Evolutionary conservation across 1,140 invertebrate genomes (phyloP).

Genomic region (Drosophila paulistorum): DNA sequence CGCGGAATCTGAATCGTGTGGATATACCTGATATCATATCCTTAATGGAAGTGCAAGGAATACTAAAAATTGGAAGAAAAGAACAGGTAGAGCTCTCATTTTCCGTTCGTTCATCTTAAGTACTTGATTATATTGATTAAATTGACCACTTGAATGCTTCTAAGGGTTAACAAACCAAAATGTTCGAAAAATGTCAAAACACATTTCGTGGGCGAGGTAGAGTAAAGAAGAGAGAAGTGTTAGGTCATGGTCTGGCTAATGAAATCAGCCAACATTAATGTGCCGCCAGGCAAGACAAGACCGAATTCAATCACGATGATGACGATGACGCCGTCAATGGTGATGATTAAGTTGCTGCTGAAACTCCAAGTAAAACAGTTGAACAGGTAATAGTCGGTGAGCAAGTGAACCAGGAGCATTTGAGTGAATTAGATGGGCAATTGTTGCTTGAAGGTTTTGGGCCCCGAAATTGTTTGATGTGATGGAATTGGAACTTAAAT

Average conservation of each 20-base stretch:
- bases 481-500: constrained; percentile 79
- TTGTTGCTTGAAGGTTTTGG: constrained; percentile 60
- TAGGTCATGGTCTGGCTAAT: constrained; percentile 52
- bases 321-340: constrained; percentile 33
- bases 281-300: constrained; percentile 53
- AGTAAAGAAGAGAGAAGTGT: neutral
- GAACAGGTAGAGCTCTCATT: too few relatives aligned
- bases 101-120: too few relatives aligned
- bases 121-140: neutral
- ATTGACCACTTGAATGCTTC: neutral
- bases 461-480: constrained; percentile 69
- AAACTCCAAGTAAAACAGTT: constrained; percentile 39
- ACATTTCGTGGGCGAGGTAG: constrained; percentile 10
- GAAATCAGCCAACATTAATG: constrained; percentile 81
- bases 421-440: constrained; percentile 79
- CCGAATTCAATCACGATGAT: constrained; percentile 11
- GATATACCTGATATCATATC: too few relatives aligned
- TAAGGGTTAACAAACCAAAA: constrained; percentile 35
- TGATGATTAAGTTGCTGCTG: constrained; percentile 26
- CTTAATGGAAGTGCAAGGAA: too few relatives aligned
- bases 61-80: too few relatives aligned
- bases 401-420: neutral
- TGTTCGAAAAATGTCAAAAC: constrained; percentile 60
- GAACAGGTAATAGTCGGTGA: constrained; percentile 26
- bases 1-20: too few relatives aligned